phyloP scores from a whole-genome alignment of 2,113 vertebrate species.

The Seriola quinqueradiata region DNA sequence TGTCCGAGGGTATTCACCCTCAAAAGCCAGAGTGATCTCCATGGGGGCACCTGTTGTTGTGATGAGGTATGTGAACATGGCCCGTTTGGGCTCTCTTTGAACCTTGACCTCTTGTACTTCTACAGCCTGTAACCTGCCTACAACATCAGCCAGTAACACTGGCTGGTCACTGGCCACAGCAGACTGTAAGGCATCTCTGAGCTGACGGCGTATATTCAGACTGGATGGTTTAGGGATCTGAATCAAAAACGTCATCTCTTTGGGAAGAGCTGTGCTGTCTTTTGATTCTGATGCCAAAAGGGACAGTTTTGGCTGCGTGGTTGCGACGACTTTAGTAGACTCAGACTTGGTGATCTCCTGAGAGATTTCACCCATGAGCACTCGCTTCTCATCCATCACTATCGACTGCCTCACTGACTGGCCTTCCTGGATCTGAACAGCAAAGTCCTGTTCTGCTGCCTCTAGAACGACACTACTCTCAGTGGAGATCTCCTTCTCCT shows the following conservation, averaged over 20 bases:
- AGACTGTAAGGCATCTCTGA: constrained; percentile 87
- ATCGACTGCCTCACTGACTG: constrained; percentile 88
- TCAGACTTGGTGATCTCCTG: constrained; percentile 72
- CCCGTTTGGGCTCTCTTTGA: constrained; percentile 82
- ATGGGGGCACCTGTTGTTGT: constrained; percentile 83
- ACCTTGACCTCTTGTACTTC: constrained; percentile 86
- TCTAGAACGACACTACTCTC: constrained; percentile 83
- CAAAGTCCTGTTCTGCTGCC: constrained; percentile 86
- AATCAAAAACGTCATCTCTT: constrained; percentile 86
- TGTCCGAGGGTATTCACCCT: constrained; percentile 86
- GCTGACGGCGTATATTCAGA: constrained; percentile 85
- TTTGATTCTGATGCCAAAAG: constrained; percentile 79
- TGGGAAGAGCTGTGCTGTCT: constrained; percentile 80
- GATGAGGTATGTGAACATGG: constrained; percentile 88
- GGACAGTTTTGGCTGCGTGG: constrained; percentile 78
- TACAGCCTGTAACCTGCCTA: constrained; percentile 83
- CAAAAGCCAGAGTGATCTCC: constrained; percentile 89
- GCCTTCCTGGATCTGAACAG: constrained; percentile 86
- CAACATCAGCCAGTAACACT: constrained; percentile 87
- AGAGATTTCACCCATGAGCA: constrained; percentile 83
- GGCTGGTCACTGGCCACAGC: constrained; percentile 87
- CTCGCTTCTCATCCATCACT: constrained; percentile 87
- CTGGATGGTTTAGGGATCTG: constrained; percentile 80
- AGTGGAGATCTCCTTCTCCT: constrained; percentile 80
- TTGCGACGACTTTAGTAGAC: constrained; percentile 58